Base-by-base conservation (phyloP, 2,888 invertebrate genomes). In the Nesidiocoris tenuis region DNA sequence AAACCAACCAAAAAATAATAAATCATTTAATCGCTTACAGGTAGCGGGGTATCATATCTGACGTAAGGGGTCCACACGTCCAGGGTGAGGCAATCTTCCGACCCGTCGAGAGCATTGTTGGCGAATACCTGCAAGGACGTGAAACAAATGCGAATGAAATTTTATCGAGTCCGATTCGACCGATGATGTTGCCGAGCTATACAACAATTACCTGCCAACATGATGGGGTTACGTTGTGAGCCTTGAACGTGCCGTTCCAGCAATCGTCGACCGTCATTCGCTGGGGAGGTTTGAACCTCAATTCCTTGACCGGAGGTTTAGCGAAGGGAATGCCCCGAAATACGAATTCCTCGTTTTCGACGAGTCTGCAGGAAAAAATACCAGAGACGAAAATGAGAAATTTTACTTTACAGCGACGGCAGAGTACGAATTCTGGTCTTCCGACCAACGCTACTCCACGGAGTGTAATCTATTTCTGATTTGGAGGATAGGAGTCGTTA, bases 261-360 rank as follows among this genome's bases (percentile, higher is more conserved):
- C 94, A 94, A 80, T 90, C 86, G 1, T 90, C 88, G 74, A 94
- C 84, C 68, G 88, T 86, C 25, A 93, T 84, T 0, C 89, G 85
- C 80, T 89, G 87, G 0, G 93, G 92, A 12, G 89, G 87, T 54
- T 88, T 87, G 86, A 92, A 94, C 79, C 94, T 87, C 61, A 87
- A 86, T 23, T 89, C 87, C 1, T 86, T 88, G 0, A 90, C 82
- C 0, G 94, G 94, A 2, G 92, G 90, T 21, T 88, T 83, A 1
- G 94, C 94, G 82, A 91, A 94, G 0, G 94, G 94, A 77, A 94
- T 90, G 72, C 93, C 92, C 63, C 90, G 89, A 84, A 94, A 94
- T 16, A 91, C 91, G 81, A 90, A 91, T 0, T 90, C 91, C 55
- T 91, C 90, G 81, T 93, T 92, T 81, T 93, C 91, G 77, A 91